phyloP scores from a whole-genome alignment of 1,140 invertebrate species.

The Drosophila navojoa region DNA sequence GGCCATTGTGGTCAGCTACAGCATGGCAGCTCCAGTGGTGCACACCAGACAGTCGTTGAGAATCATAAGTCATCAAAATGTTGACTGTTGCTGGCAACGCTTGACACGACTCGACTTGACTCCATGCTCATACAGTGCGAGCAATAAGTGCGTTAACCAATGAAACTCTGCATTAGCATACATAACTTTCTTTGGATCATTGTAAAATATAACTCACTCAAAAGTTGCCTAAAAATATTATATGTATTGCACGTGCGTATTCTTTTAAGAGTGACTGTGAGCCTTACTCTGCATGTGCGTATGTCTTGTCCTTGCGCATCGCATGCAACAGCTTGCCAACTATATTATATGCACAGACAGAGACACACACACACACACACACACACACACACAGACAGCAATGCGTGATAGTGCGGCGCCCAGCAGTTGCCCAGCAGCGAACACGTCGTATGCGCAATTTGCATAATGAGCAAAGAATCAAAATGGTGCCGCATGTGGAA shows the following conservation, averaged over 20 bases:
- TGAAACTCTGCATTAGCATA: background rate
- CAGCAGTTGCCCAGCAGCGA: conserved; percentile 38
- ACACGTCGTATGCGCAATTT: conserved; percentile 74
- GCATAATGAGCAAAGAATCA: conserved; percentile 65
- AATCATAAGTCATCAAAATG: conserved; percentile 58
- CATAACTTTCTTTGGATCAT: too few relatives aligned
- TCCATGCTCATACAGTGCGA: background rate
- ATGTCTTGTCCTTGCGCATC: conserved; percentile 31
- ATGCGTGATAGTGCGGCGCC: conserved; percentile 37
- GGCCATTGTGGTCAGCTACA: conserved; percentile 36
- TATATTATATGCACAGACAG: conserved; percentile 45
- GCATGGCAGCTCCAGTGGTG: background rate
- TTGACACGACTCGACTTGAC: conserved; percentile 27
- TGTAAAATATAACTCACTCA: too few relatives aligned
- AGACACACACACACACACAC: too few relatives aligned
- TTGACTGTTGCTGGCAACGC: conserved; percentile 41
- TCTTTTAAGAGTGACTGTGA: conserved; percentile 5
- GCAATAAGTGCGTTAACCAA: conserved; percentile 7
- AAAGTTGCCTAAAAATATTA: background rate
- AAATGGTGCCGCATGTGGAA: conserved; percentile 36
- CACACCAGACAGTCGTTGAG: conserved; percentile 16
- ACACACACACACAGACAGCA: background rate
- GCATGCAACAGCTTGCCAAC: conserved; percentile 68
- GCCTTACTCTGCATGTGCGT: background rate
- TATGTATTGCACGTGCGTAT: conserved; percentile 8